These are phyloP conservation scores for Euzophera pinguis DNA, from an alignment of 2,888 invertebrate genomes.

Conservation along the genomic window DNA sequence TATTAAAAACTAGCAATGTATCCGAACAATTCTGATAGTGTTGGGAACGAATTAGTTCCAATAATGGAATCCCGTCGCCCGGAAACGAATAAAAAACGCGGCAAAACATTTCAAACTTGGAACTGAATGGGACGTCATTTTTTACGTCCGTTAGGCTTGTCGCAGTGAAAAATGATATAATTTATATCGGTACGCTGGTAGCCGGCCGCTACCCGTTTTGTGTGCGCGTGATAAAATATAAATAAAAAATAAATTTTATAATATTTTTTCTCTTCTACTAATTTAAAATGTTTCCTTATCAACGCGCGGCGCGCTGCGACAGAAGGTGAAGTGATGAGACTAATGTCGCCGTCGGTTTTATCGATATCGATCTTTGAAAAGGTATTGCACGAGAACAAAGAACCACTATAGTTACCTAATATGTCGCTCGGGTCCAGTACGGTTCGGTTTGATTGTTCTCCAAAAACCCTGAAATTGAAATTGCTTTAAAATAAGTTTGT, in stretches of 20 bases:
- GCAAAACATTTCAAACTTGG: conserved; percentile 73
- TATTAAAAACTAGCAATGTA: conserved; percentile 15
- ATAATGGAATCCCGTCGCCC: conserved; percentile 69
- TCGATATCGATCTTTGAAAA: conserved; percentile 31
- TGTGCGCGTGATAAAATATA: conserved; percentile 71
- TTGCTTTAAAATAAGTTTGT: no score
- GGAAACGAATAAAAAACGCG: conserved; percentile 78
- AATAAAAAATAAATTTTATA: conserved; percentile 66
- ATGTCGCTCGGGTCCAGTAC: no score
- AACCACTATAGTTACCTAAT: no score
- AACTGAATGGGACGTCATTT: conserved; percentile 76
- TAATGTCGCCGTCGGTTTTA: conserved; percentile 17
- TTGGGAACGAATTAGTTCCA: conserved; percentile 33
- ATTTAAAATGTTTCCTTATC: conserved; percentile 80
- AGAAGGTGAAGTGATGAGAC: conserved; percentile 57
- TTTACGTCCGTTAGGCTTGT: conserved; percentile 77
- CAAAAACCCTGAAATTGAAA: no score
- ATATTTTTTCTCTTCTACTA: conserved; percentile 70
- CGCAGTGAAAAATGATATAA: conserved; percentile 79
- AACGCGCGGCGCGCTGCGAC: conserved; percentile 72
- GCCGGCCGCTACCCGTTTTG: conserved; percentile 77
- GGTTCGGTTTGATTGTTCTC: no score
- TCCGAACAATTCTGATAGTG: conserved; percentile 15
- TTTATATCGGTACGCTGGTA: conserved; percentile 72
- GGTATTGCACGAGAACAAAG: background rate